Evolutionary conservation across 1,140 invertebrate species (phyloP).

Genomic region (Trachymyrmex cornetzi): DNA sequence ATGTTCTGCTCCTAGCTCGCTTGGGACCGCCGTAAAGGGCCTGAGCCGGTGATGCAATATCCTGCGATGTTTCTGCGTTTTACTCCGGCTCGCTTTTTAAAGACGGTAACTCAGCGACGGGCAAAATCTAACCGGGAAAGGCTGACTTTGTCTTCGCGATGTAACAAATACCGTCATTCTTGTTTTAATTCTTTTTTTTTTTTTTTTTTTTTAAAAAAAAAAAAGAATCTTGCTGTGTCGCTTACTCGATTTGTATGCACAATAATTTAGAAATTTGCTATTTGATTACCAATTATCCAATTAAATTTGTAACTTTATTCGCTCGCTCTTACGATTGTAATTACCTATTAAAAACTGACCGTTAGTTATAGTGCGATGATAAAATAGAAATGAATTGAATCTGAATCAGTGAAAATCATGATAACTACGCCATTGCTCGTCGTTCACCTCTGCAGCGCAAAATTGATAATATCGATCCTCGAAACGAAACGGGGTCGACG

Average conservation of each 20-base stretch:
- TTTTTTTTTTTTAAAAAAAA: no score
- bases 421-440: constrained; percentile 9
- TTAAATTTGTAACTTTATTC: neutral
- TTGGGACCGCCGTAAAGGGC: constrained; percentile 34
- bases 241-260: neutral
- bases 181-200: neutral
- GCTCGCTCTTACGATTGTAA: neutral
- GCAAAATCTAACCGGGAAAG: constrained; percentile 14
- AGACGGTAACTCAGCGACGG: constrained; percentile 33
- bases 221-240: neutral
- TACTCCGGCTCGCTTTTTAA: constrained; percentile 51
- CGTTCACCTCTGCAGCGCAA: constrained; percentile 18
- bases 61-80: constrained; percentile 38
- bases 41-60: constrained; percentile 59
- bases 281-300: neutral
- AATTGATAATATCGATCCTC: constrained; percentile 58
- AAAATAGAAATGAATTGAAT: neutral
- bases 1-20: constrained; percentile 46
- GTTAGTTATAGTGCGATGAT: neutral
- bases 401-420: neutral
- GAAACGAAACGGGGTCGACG: constrained; percentile 44
- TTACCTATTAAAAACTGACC: neutral
- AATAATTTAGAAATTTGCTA: neutral
- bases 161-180: constrained; percentile 34
- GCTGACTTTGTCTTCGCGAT: neutral